phyloP scores from a whole-genome alignment of 2,888 invertebrate species.

The Steinernema hermaphroditum region DNA sequence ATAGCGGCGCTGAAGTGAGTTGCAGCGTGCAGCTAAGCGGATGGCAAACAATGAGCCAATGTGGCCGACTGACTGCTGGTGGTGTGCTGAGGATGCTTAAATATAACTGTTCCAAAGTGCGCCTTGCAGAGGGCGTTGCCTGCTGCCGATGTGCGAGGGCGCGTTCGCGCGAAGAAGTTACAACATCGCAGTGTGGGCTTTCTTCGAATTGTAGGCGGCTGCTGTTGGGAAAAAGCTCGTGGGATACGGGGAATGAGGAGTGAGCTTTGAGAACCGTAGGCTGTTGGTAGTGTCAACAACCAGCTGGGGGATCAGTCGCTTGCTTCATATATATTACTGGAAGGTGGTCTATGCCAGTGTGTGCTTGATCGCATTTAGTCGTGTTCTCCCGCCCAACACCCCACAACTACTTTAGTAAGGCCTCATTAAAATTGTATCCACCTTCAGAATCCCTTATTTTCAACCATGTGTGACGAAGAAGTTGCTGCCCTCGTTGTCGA shows the following conservation, averaged over 20 bases:
- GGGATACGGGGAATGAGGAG: conserved; percentile 13
- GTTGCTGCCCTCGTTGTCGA: conserved; percentile 77
- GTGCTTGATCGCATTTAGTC: too few species aligned
- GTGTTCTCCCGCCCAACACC: too few species aligned
- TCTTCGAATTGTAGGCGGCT: conserved; percentile 17
- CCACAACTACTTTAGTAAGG: too few species aligned
- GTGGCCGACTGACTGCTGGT: neutral
- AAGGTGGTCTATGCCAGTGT: too few species aligned
- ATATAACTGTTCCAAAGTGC: conserved; percentile 11
- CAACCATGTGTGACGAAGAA: conserved; percentile 80
- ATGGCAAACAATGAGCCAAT: neutral
- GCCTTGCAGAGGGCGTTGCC: conserved; percentile 15
- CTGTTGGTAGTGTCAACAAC: neutral
- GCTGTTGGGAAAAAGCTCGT: neutral
- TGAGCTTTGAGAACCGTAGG: neutral
- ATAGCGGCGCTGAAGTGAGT: neutral
- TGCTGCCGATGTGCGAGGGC: neutral
- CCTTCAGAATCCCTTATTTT: too few species aligned
- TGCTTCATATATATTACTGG: too few species aligned
- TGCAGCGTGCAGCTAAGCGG: neutral
- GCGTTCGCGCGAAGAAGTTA: conserved; percentile 7
- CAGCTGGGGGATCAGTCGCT: neutral
- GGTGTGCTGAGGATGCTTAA: neutral
- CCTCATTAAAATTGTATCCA: too few species aligned
- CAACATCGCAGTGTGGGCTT: neutral